These are phyloP conservation scores for Trichopria drosophilae DNA, from an alignment of 2,888 invertebrate genomes.

Conservation along the genomic window DNA sequence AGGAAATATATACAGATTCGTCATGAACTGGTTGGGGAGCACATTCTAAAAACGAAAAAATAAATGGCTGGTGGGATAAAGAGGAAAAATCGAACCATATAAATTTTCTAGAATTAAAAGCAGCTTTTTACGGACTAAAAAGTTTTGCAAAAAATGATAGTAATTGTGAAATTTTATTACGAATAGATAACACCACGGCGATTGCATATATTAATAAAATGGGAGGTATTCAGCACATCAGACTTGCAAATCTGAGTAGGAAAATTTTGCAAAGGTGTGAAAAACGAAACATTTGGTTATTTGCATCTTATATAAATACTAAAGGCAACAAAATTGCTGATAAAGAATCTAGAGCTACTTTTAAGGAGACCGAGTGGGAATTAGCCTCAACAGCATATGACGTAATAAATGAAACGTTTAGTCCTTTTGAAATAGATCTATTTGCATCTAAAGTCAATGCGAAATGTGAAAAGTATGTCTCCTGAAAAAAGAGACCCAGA, in stretches of 20 bases:
- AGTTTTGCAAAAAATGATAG: constrained; percentile 25
- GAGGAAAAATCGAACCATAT: constrained; percentile 28
- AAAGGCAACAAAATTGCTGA: constrained; percentile 20
- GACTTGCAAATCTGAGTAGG: constrained; percentile 3
- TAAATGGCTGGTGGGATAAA: constrained; percentile 34
- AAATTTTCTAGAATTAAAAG: no score
- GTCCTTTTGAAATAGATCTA: constrained; percentile 32
- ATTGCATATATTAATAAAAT: constrained; percentile 26
- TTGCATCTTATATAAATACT: constrained; percentile 27
- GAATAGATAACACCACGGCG: constrained; percentile 22
- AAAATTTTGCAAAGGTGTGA: constrained; percentile 27
- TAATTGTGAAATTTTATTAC: constrained; percentile 7
- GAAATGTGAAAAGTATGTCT: constrained; percentile 37
- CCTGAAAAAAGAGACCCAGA: constrained; percentile 35
- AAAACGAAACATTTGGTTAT: no score
- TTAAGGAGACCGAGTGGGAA: constrained; percentile 18
- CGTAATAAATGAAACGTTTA: not conserved
- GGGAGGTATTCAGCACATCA: constrained; percentile 15
- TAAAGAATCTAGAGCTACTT: constrained; percentile 10
- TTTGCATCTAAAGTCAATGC: constrained; percentile 35
- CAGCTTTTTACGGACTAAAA: constrained; percentile 12
- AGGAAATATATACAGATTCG: constrained; percentile 28
- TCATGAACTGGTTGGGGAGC: constrained; percentile 37
- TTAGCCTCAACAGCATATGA: not conserved
- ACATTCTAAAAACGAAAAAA: no score